Conservation (phyloP, 2,113 vertebrate genomes). For the Hucho hucho region DNA sequence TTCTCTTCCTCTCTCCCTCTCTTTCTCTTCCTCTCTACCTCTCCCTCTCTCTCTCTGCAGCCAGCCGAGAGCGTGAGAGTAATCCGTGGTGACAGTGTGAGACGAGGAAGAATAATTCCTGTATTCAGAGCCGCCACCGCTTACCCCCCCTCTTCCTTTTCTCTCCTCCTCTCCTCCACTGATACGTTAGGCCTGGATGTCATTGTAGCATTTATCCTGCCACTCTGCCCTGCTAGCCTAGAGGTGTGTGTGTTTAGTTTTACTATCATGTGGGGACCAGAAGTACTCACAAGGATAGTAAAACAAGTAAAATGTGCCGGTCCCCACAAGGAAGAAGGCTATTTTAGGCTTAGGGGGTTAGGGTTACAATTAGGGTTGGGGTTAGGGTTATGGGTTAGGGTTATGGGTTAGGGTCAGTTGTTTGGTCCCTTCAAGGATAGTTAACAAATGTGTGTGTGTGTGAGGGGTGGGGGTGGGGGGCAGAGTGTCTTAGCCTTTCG, state of each 20-base stretch:
- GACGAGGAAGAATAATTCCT: constrained; percentile 87
- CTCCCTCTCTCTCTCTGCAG: constrained; percentile 66
- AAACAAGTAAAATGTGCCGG: too few relatives aligned
- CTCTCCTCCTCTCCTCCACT: constrained; percentile 50
- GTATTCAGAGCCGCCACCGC: constrained; percentile 76
- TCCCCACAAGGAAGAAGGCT: too few relatives aligned
- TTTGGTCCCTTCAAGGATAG: too few relatives aligned
- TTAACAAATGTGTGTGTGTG: too few relatives aligned
- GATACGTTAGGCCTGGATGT: constrained; percentile 82
- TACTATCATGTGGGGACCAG: constrained; percentile 41
- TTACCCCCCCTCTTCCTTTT: constrained; percentile 45
- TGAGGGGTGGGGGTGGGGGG: constrained; percentile 23
- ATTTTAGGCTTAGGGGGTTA: too few relatives aligned
- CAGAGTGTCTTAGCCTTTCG: constrained; percentile 61
- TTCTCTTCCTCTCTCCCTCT: constrained; percentile 53
- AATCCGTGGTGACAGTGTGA: constrained; percentile 84
- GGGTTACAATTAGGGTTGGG: too few relatives aligned
- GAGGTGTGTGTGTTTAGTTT: constrained; percentile 41
- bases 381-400: too few relatives aligned
- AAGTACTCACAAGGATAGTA: too few relatives aligned
- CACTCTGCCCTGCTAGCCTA: constrained; percentile 66
- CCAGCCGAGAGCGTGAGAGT: constrained; percentile 78
- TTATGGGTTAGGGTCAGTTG: too few relatives aligned
- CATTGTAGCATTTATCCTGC: constrained; percentile 81
- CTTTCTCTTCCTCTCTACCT: constrained; percentile 21